Evolutionary conservation across 1,140 invertebrate genomes (phyloP), one percentile per base, ranked within the genome.

Genomic region (Trichonephila inaurata): DNA sequence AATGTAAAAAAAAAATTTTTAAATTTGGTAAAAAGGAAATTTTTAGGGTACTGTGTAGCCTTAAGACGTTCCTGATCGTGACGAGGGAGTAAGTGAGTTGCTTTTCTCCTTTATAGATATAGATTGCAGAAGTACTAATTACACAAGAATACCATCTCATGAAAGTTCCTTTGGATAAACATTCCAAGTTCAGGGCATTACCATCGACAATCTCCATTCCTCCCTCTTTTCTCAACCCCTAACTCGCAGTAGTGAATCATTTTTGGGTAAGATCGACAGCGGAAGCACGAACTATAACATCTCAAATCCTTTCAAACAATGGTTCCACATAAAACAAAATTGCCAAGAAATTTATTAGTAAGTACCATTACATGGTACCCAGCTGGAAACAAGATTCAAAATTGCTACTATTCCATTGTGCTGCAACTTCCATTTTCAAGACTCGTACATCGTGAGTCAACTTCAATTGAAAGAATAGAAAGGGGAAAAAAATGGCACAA

Each of bases 291-390:
- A 66, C 62, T 7, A 1, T 16, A 33, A 3, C 66, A 28, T 64
- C 62, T 6, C 0, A 0, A 7, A 64, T 64, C 62, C 62, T 21
- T 16, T 6, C 21, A 77, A 16, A 77, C 72, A 77, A 77, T 77
- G 18, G 72, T 14, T 40, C 18, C 28, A 10, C 72, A 12, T 40
- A 18, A 16, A 33, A 77, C 72, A 77, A 77, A 77, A 77, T 77
- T 77, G 28, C 72, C 28, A n/a, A 77, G 72, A 77, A 77, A 33
- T 40, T 40, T 77, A 77, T 77, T 77, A 77, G 72, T 18, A 77
- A 77, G 72, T 33, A 6, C 72, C 72, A 77, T 77, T 77, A 40
- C 72, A 40, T 40, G 14, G 24, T 18, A 16, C 28, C 18, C 72
- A 77, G 72, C 72, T 77, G 28, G 72, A 77, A 40, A 77, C 72